Percentiles rank a stretch among this genome's conserved stretches.
These are phyloP conservation scores for Ploceus nigricollis DNA, from an alignment of 2,113 vertebrate species.

Conservation along the genomic window DNA sequence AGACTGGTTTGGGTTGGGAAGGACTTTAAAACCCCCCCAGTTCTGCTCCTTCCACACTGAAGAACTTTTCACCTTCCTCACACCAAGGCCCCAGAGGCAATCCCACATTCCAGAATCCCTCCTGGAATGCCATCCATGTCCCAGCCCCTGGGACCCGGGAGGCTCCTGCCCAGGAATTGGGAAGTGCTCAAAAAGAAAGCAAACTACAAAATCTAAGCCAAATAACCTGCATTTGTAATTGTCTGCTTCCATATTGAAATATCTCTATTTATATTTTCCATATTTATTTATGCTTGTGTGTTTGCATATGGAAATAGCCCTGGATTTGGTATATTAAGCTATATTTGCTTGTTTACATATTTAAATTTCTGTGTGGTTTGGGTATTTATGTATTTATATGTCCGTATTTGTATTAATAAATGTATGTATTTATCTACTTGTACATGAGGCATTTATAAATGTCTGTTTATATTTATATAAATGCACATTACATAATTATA, in stretches of 20 bases:
- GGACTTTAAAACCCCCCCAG: too few species aligned
- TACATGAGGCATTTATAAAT: neutral
- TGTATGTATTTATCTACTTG: neutral
- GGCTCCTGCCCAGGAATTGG: neutral
- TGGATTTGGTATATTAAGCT: neutral
- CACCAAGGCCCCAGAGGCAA: neutral
- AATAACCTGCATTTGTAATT: fast-evolving
- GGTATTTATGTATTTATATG: neutral
- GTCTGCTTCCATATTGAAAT: neutral
- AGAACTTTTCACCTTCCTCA: neutral
- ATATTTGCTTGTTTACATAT: neutral
- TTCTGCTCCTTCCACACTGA: neutral
- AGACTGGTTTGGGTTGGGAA: neutral
- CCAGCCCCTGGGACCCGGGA: neutral
- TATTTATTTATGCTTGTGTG: fast-evolving
- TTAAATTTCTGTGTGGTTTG: neutral
- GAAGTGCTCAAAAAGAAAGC: neutral
- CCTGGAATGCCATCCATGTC: fast-evolving
- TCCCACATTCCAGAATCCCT: neutral
- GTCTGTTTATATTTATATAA: neutral
- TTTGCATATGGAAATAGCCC: neutral
- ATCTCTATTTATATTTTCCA: neutral
- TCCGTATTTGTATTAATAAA: neutral
- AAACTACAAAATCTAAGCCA: fast-evolving
- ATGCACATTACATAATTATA: neutral